Evolutionary conservation across 2,888 invertebrate genomes (phyloP).

Genomic region (Heliconius sara): DNA sequence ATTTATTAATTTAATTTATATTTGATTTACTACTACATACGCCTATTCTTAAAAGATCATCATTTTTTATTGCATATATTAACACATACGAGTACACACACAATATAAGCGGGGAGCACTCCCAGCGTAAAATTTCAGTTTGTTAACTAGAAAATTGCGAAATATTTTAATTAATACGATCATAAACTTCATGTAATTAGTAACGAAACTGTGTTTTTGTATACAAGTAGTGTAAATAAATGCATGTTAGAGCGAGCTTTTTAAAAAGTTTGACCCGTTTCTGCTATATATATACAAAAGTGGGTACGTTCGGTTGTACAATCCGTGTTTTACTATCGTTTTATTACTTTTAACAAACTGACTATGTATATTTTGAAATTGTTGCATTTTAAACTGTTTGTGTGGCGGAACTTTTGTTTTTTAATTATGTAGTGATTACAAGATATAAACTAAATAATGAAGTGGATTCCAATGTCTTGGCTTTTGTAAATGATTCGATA

Average conservation of each 20-base stretch:
- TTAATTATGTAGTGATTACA: too few species aligned
- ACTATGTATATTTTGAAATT: constrained; percentile 1
- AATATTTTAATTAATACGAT: constrained; percentile 25
- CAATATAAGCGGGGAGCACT: background rate
- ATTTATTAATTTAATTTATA: too few species aligned
- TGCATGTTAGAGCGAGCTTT: constrained; percentile 17
- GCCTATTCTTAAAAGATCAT: too few species aligned
- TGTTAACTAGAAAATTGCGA: constrained; percentile 17
- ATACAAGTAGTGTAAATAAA: constrained; percentile 16
- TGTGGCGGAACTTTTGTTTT: too few species aligned
- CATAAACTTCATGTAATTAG: constrained; percentile 28
- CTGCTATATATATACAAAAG: background rate
- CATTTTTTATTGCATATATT: background rate
- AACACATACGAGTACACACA: background rate
- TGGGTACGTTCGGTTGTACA: background rate
- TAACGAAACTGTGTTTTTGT: constrained; percentile 22
- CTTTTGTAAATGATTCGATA: too few species aligned
- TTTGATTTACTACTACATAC: too few species aligned
- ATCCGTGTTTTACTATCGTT: constrained; percentile 14
- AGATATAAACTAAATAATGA: too few species aligned
- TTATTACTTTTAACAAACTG: constrained; percentile 16
- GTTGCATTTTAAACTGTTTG: background rate
- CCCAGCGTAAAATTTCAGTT: constrained; percentile 10
- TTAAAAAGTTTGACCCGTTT: constrained; percentile 20
- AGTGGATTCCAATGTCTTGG: too few species aligned